Conservation (phyloP, 2,113 vertebrate genomes). For the Pluvianellus socialis region DNA sequence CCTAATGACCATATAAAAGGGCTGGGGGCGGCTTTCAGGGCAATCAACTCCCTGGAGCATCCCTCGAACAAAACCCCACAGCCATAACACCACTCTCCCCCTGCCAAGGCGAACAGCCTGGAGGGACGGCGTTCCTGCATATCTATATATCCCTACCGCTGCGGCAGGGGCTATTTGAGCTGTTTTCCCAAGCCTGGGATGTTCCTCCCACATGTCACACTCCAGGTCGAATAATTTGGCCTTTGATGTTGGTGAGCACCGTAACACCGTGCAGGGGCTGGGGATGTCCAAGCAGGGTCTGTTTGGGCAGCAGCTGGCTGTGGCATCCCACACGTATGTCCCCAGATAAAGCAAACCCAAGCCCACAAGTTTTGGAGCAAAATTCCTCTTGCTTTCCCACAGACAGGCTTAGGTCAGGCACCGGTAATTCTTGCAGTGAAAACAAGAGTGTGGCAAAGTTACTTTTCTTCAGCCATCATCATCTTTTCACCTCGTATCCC, state of each 20-base stretch:
- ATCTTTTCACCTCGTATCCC: rapidly evolving
- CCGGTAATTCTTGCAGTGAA: background rate
- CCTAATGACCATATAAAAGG: constrained; percentile 86
- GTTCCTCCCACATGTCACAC: constrained; percentile 19
- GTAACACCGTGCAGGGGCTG: background rate
- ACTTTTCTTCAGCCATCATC: background rate
- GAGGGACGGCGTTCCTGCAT: constrained; percentile 13
- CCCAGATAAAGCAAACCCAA: background rate
- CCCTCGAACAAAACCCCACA: background rate
- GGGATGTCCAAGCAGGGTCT: background rate
- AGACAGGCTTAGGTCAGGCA: too few species aligned
- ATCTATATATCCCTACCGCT: constrained; percentile 2
- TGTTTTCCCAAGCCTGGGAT: background rate
- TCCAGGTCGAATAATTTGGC: background rate
- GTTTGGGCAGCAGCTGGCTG: background rate
- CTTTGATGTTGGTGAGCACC: constrained; percentile 55
- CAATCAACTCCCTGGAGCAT: constrained; percentile 58
- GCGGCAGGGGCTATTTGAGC: background rate
- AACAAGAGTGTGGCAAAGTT: background rate
- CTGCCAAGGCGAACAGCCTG: background rate
- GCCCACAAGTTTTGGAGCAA: rapidly evolving
- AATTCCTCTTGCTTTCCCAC: background rate
- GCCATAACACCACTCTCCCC: background rate
- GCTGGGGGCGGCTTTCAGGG: constrained; percentile 72
- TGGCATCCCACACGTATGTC: background rate